Evolutionary conservation across 2,797 vertebrate genomes (phyloP), one percentile per base, ranked within the genome.

Genomic region (Alouatta caraya): DNA sequence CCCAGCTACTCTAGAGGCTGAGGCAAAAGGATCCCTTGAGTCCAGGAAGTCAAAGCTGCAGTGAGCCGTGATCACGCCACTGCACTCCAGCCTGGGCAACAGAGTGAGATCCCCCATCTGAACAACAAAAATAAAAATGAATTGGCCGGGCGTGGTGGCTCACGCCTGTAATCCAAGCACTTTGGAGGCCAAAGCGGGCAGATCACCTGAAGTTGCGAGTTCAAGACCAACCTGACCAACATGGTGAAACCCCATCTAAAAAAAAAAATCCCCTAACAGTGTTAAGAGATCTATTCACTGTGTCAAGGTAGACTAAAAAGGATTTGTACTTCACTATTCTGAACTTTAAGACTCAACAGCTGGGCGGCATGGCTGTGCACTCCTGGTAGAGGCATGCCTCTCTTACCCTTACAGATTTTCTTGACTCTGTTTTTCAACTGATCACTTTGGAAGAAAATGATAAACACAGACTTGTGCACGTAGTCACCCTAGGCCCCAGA

Each of bases 381-480:
- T 78, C 2, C 52, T 8, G 1, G 46, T 64, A 52, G 55, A 83
- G 33, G 87, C 19, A 19, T 4, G 4, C 15, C 12, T 78, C 64
- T 85, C 99, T 98, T 98, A 99, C 99, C 99, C 99, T 98, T 99
- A 90, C 99, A 99, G 94, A 99, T 99, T 98, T 99, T 99, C 99
- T 99, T 99, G 67, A 99, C 99, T 98, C 99, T 98, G 94, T 99
- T 99, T 98, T 99, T 99, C 95, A 99, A 98, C 96, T 99, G 99
- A 98, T 99, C 99, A 13, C 99, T 99, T 99, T 99, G 99, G 98
- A 99, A 99, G 98, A 99, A 99, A 98, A 99, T 99, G 98, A 99
- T 99, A 98, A 99, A 99, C 76, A 99, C 99, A 5, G 99, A 99
- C 98, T 99, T 99, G 99, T 99, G 99, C 98, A 99, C 99, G 9